Evolutionary conservation across 2,888 invertebrate genomes (phyloP).

Genomic region (Oligia fasciuncula): DNA sequence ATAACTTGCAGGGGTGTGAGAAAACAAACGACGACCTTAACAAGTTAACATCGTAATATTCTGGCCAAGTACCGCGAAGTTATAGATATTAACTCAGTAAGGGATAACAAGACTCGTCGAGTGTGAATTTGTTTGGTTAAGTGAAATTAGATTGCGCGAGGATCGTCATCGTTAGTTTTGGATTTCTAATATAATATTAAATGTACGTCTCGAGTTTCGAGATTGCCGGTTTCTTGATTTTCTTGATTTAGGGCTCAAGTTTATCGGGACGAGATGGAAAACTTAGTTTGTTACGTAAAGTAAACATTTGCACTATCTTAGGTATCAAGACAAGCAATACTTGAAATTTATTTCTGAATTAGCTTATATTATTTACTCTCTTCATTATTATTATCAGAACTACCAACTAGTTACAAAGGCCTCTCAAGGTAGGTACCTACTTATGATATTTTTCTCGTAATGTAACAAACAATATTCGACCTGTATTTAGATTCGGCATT

Average conservation of each 20-base stretch:
- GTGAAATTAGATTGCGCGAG: constrained; percentile 45
- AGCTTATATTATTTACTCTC: constrained; percentile 2
- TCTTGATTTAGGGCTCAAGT: constrained; percentile 35
- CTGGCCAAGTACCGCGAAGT: constrained; percentile 49
- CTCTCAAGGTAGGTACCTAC: too few relatives aligned
- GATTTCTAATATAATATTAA: constrained; percentile 59
- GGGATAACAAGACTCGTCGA: constrained; percentile 57
- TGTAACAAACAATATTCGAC: constrained; percentile 13
- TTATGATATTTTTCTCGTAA: constrained; percentile 1
- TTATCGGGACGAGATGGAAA: constrained; percentile 33
- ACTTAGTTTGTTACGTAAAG: constrained; percentile 41
- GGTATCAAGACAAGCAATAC: constrained; percentile 20
- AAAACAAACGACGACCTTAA: constrained; percentile 74
- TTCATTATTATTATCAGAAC: neutral
- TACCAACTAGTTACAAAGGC: neutral
- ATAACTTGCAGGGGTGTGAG: constrained; percentile 66
- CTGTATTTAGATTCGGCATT: constrained; percentile 8
- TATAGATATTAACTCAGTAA: constrained; percentile 55
- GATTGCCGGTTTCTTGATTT: constrained; percentile 38
- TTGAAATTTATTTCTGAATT: constrained; percentile 13
- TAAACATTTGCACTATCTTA: constrained; percentile 46
- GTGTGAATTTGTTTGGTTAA: constrained; percentile 53
- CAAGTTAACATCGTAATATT: constrained; percentile 68
- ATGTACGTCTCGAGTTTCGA: constrained; percentile 31
- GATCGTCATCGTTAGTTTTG: constrained; percentile 46